Conservation (phyloP, 2,113 vertebrate species). For the Catagonus wagneri region DNA sequence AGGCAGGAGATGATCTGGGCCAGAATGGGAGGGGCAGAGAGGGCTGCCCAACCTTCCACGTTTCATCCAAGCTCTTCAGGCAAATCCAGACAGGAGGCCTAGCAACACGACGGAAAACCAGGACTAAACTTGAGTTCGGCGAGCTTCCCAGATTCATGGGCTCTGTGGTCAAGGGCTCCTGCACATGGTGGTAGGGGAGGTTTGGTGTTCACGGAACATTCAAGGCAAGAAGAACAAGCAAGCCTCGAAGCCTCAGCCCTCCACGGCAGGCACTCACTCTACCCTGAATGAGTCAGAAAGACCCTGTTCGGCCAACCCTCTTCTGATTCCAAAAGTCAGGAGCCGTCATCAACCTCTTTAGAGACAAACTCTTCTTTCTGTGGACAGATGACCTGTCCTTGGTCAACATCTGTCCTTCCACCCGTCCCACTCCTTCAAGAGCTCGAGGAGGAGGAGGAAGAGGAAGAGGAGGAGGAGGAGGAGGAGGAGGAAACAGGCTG, state of each 20-base stretch:
- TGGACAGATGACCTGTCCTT: background rate
- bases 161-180: background rate
- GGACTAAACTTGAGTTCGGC: background rate
- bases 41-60: background rate
- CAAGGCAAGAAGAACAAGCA: constrained; percentile 27
- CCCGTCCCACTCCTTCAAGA: background rate
- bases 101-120: constrained; percentile 49
- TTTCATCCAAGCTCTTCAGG: constrained; percentile 56
- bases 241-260: background rate
- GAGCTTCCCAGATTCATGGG: background rate
- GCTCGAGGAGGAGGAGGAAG: background rate
- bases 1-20: constrained; percentile 34
- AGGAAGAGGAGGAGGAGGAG: background rate
- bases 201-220: background rate
- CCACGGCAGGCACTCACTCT: background rate
- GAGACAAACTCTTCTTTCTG: constrained; percentile 29
- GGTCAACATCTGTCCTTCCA: background rate
- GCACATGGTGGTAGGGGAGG: background rate
- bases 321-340: constrained; percentile 21
- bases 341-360: constrained; percentile 28
- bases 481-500: background rate
- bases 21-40: background rate
- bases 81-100: constrained; percentile 26
- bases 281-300: background rate
- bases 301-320: background rate